These are phyloP conservation scores for Xenentodon cancila DNA, from an alignment of 2,797 vertebrate species.

Conservation along the genomic window DNA sequence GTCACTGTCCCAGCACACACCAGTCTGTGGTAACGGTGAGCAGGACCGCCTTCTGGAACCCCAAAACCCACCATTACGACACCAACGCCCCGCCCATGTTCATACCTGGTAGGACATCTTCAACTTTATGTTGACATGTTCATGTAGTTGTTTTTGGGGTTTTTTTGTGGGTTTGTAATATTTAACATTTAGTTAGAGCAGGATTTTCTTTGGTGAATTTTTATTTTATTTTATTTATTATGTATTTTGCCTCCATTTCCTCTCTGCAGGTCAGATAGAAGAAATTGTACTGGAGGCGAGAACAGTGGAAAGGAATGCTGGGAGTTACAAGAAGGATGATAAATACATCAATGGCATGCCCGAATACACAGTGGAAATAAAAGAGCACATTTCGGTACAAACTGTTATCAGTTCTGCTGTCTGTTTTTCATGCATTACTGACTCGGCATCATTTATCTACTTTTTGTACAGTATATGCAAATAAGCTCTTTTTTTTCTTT, in stretches of 20 bases:
- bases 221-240: not conserved
- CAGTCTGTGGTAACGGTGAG: constrained; percentile 94
- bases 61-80: constrained; percentile 87
- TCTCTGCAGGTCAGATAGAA: constrained; percentile 90
- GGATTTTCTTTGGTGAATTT: not conserved
- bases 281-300: constrained; percentile 94
- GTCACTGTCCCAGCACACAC: constrained; percentile 94
- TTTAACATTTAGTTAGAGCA: too few species aligned
- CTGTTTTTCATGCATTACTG: too few species aligned
- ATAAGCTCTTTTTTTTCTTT: too few species aligned
- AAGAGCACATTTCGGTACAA: constrained; percentile 89
- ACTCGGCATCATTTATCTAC: too few species aligned
- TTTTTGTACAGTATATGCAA: too few species aligned
- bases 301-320: constrained; percentile 82
- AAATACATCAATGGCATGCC: constrained; percentile 90
- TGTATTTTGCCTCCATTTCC: too few species aligned
- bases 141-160: not conserved
- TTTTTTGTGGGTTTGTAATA: not conserved
- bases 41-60: constrained; percentile 92
- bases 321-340: constrained; percentile 83
- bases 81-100: constrained; percentile 91
- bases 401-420: too few species aligned
- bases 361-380: constrained; percentile 89
- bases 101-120: constrained; percentile 77
- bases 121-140: not conserved